These are phyloP conservation scores for Drosophila pachea DNA, from an alignment of 1,140 invertebrate genomes.

Conservation along the genomic window DNA sequence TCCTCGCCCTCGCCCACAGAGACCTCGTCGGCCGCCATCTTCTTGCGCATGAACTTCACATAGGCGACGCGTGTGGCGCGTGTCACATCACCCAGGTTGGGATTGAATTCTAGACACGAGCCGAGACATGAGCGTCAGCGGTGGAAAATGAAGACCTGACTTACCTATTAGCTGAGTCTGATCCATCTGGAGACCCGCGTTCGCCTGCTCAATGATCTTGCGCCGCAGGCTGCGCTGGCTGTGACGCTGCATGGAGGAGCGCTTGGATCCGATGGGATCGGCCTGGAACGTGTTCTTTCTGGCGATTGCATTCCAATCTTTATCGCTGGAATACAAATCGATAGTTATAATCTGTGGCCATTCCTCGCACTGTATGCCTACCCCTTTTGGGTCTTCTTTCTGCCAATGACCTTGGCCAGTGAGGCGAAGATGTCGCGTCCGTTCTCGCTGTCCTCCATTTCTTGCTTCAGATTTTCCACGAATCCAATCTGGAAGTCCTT, in stretches of 20 bases:
- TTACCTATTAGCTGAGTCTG: slow-evolving; percentile 80
- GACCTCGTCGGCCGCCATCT: slow-evolving; percentile 73
- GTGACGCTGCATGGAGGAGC: slow-evolving; percentile 82
- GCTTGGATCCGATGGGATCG: slow-evolving; percentile 89
- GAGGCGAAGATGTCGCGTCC: slow-evolving; percentile 89
- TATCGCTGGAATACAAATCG: slow-evolving; percentile 78
- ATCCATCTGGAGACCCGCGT: slow-evolving; percentile 79
- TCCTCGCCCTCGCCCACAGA: slow-evolving; percentile 51
- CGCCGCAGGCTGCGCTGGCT: slow-evolving; percentile 85
- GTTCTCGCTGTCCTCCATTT: slow-evolving; percentile 83
- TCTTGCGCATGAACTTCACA: slow-evolving; percentile 90
- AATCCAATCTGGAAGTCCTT: slow-evolving; percentile 94
- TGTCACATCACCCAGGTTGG: slow-evolving; percentile 85
- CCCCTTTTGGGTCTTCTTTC: slow-evolving; percentile 81
- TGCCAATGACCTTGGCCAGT: slow-evolving; percentile 87
- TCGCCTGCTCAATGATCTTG: slow-evolving; percentile 83
- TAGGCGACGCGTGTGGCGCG: slow-evolving; percentile 89
- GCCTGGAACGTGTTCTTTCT: slow-evolving; percentile 83
- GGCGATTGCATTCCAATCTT: slow-evolving; percentile 92
- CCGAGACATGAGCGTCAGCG: slow-evolving; percentile 4
- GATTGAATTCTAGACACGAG: slow-evolving; percentile 85
- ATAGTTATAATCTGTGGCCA: background rate
- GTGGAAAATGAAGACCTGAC: background rate
- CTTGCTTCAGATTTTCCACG: slow-evolving; percentile 89
- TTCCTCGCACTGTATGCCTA: slow-evolving; percentile 31